Base-by-base conservation (phyloP, 2,888 invertebrate species). In the Meta bourneti region DNA sequence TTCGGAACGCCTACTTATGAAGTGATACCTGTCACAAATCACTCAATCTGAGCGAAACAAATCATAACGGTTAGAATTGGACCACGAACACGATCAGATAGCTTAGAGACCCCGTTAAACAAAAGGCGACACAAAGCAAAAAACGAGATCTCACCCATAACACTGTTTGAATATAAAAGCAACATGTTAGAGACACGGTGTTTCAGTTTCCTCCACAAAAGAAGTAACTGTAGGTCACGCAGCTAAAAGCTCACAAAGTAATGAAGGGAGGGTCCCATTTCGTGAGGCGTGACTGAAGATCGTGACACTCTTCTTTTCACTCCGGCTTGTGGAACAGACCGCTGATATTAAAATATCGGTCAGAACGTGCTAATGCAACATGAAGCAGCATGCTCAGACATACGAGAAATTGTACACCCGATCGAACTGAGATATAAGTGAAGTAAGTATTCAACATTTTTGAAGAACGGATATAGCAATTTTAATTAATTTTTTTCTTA, bases 241-340 rank as follows among this genome's bases (percentile, higher is more conserved):
- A 54, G 9, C 19, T 7, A 54, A 54, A 34, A 13, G 20, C 61
- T 52, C 79, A 51, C 48, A 20, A 48, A 9, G 51, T 83, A 71
- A 83, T 72, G 82, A 83, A 82, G 72, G 82, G 82, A 83, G 82
- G 79, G 79, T 16, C 79, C 79, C 82, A 48, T 52, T 72, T 71
- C 82, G 82, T 83, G 82, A 89, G 69, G 75, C 89, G 89, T 82
- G 89, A 82, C 89, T 70, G 51, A 13, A 70, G 77, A 89, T 89
- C 89, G 89, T 89, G 89, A 89, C 69, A 74, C 74, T 61, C 80
- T 75, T 82, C 89, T 51, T 77, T 89, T 82, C 89, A 77, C 71
- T 77, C 70, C 82, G 13, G 7, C 49, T 54, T 49, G 19, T 70
- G 34, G 51, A 81, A 19, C 51, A 79, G 54, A 71, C 34, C 61